Evolutionary conservation across 2,888 invertebrate species (phyloP), one percentile per base, ranked within the genome.

Genomic region (Pandemis heparana): DNA sequence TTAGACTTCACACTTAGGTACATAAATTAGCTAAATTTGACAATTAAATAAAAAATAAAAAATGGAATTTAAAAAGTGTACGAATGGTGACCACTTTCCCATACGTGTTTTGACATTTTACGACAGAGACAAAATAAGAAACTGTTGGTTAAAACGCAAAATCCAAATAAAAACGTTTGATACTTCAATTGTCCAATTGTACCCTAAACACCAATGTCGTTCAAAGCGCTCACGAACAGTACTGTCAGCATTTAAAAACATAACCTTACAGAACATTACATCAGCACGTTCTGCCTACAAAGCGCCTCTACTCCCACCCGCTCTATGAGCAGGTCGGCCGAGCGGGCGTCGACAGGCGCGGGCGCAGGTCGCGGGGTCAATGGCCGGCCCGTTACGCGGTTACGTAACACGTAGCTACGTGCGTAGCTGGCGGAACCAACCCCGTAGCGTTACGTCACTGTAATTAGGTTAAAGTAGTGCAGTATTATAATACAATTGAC

Each of bases 331-430:
- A 72, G 74, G 74, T 65, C 69, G 61, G 62, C 38, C 43, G 84
- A 84, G 84, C 82, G 83, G 88, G 88, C 89, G 89, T 87, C 85
- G 89, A 89, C 86, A 87, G 85, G 89, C 93, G 92, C 86, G 85
- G 85, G 92, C 94, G 94, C 94, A 89, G 88, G 89, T 91, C 89
- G 79, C 78, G 80, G 84, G 92, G 92, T 92, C 92, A 88, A 83
- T 79, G 93, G 85, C 92, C 93, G 90, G 87, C 80, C 92, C 92
- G 92, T 93, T 93, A 93, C 92, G 89, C 87, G 87, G 83, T 94
- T 92, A 93, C 92, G 92, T 92, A 92, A 94, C 82, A 94, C 82
- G 92, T 92, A 93, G 92, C 91, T 89, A 90, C 90, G 91, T 59
- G 71, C 74, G 70, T 70, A 75, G 69, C 59, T 56, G 60, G 14